Percentiles rank a stretch among this genome's conserved stretches.
These are phyloP conservation scores for Hiodon alosoides DNA, from an alignment of 2,113 vertebrate species.

Conservation along the genomic window DNA sequence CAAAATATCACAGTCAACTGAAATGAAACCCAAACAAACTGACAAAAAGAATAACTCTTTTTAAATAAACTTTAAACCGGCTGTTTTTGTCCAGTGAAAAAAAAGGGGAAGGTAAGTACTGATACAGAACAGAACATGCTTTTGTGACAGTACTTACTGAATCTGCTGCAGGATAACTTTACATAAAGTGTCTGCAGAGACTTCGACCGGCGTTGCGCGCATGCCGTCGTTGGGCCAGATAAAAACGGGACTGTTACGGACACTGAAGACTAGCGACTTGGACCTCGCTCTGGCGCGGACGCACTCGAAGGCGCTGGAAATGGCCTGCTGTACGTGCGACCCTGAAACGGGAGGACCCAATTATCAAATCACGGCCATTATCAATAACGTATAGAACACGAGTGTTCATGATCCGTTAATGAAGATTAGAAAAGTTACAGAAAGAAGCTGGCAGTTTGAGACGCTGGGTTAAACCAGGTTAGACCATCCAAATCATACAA, in stretches of 20 bases:
- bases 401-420: background rate
- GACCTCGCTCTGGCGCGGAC: slow-evolving; percentile 74
- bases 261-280: slow-evolving; percentile 69
- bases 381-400: background rate
- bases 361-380: background rate
- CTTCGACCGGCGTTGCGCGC: slow-evolving; percentile 54
- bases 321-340: slow-evolving; percentile 54
- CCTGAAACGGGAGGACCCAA: slow-evolving; percentile 53
- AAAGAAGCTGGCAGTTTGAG: no score
- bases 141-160: slow-evolving; percentile 60
- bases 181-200: slow-evolving; percentile 65
- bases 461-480: no score
- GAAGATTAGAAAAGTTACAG: no score
- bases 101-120: no score
- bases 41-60: no score
- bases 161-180: slow-evolving; percentile 67
- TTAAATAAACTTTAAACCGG: background rate
- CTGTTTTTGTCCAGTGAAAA: background rate
- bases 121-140: no score
- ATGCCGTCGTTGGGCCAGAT: slow-evolving; percentile 79
- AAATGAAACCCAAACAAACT: no score
- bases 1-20: no score
- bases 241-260: slow-evolving; percentile 72
- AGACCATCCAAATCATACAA: no score
- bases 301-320: slow-evolving; percentile 68